Conservation (phyloP, 2,888 invertebrate genomes). For the Andrena marginata region DNA sequence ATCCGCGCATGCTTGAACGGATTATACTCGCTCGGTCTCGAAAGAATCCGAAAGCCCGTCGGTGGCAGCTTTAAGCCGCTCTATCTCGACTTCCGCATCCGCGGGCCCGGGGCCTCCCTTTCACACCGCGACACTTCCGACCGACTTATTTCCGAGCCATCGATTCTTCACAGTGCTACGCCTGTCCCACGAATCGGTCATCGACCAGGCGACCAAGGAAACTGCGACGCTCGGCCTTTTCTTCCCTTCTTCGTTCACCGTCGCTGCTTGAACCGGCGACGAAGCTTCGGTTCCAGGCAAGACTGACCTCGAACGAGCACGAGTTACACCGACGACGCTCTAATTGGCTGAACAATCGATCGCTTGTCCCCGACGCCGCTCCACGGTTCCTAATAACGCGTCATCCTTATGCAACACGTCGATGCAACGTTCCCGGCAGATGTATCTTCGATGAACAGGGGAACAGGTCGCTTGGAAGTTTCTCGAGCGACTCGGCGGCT, state of each 20-base stretch:
- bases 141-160: constrained; percentile 58
- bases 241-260: constrained; percentile 9
- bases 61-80: not conserved
- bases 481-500: not conserved
- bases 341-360: constrained; percentile 71
- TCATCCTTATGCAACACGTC: constrained; percentile 32
- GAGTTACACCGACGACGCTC: constrained; percentile 30
- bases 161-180: constrained; percentile 68
- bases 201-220: constrained; percentile 38
- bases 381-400: constrained; percentile 26
- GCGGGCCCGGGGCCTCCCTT: not conserved
- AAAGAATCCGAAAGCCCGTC: not conserved
- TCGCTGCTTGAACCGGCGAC: not conserved
- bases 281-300: constrained; percentile 44
- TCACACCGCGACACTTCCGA: constrained; percentile 38
- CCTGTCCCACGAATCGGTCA: constrained; percentile 58
- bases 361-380: constrained; percentile 57
- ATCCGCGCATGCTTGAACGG: not conserved
- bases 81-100: constrained; percentile 30
- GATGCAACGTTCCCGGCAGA: not conserved
- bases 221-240: constrained; percentile 19
- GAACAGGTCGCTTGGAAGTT: not conserved
- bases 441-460: not conserved
- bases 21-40: not conserved
- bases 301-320: constrained; percentile 66